These are phyloP conservation scores for Bombus superbus DNA, from an alignment of 1,140 invertebrate species.

Conservation along the genomic window DNA sequence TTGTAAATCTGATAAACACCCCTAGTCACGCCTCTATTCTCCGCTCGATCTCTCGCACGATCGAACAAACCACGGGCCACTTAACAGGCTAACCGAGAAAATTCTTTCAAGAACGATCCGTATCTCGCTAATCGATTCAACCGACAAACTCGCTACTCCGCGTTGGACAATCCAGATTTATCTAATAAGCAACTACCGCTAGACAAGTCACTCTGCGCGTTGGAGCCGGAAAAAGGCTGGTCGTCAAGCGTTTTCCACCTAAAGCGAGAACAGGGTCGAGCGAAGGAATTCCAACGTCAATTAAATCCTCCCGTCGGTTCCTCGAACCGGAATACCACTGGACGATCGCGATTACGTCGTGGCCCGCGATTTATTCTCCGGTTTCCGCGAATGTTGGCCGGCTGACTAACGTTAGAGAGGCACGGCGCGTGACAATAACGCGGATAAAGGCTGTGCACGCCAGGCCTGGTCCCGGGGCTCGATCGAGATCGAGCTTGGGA, in stretches of 20 bases:
- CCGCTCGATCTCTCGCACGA: neutral
- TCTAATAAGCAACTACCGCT: neutral
- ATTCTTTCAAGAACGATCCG: slow-evolving; percentile 10
- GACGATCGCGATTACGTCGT: slow-evolving; percentile 45
- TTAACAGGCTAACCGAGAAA: slow-evolving; percentile 13
- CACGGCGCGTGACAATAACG: slow-evolving; percentile 42
- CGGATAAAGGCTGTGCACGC: slow-evolving; percentile 27
- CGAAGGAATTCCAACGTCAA: slow-evolving; percentile 38
- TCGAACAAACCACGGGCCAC: neutral
- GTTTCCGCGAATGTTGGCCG: slow-evolving; percentile 38
- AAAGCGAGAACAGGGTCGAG: no score
- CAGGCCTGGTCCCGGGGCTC: no score
- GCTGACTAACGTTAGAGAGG: slow-evolving; percentile 11
- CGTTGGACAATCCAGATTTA: neutral
- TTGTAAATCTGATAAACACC: neutral
- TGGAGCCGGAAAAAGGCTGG: neutral
- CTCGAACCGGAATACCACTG: slow-evolving; percentile 31
- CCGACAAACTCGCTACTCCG: no score
- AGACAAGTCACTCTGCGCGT: neutral
- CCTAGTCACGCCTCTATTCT: neutral
- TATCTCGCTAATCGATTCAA: slow-evolving; percentile 11
- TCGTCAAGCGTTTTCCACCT: neutral
- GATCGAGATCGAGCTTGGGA: slow-evolving; percentile 7
- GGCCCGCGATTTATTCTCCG: slow-evolving; percentile 33
- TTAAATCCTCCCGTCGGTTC: slow-evolving; percentile 43